phyloP scores from a whole-genome alignment of 2,888 invertebrate genomes.

The Hanleya hanleyi region DNA sequence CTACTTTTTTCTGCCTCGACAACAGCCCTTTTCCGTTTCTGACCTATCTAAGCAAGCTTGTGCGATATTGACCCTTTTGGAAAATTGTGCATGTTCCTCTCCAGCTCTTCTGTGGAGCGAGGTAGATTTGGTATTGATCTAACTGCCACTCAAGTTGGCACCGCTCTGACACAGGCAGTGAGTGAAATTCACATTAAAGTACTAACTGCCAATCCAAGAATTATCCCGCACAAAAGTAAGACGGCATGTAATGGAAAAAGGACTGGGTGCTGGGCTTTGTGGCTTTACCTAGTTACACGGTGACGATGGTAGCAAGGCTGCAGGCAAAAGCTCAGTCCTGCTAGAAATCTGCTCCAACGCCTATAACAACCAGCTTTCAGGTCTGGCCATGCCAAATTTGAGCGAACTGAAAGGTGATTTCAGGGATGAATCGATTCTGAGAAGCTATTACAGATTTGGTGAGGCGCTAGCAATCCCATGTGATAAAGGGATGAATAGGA shows the following conservation, averaged over 20 bases:
- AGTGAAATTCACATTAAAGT: neutral
- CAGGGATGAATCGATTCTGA: slow-evolving; percentile 1
- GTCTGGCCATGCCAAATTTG: no score
- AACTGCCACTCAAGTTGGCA: no score
- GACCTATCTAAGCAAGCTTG: neutral
- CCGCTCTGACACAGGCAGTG: neutral
- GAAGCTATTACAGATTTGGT: slow-evolving; percentile 11
- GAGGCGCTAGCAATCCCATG: slow-evolving; percentile 1
- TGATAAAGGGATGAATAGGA: slow-evolving; percentile 6
- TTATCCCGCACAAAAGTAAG: neutral
- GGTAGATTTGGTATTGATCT: neutral
- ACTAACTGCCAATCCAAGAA: neutral
- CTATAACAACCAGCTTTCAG: no score
- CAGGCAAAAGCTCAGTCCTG: neutral
- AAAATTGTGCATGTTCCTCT: neutral
- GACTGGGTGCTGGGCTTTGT: neutral
- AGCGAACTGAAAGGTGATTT: slow-evolving; percentile 1
- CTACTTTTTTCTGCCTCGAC: no score
- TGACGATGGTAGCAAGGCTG: neutral
- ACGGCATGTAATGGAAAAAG: neutral
- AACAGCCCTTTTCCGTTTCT: neutral
- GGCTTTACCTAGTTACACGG: neutral
- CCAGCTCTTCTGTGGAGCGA: neutral
- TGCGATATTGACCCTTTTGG: neutral
- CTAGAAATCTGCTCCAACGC: no score